Base-by-base conservation (phyloP, 2,888 invertebrate genomes). In the Cepaea hortensis region DNA sequence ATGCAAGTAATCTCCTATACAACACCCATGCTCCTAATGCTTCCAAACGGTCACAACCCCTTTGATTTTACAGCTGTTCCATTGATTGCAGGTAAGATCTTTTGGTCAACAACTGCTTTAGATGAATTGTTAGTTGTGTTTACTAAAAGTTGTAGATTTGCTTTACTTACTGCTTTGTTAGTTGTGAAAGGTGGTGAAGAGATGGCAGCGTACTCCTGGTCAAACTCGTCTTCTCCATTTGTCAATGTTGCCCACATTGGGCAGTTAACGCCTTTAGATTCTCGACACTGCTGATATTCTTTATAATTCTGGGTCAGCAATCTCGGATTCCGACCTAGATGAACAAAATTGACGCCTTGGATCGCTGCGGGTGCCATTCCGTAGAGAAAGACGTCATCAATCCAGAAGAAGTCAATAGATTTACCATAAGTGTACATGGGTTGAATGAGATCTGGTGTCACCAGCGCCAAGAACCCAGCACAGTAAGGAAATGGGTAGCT, bases 401-500 rank as follows among this genome's bases (percentile, higher is more conserved):
- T 86, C 86, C 86, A 86, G 61, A 86, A 86, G 75, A 86, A 86
- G 20, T 86, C 86, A 13, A 83, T 68, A 0, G 15, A 18, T 61
- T 86, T 86, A 3, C 75, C 81, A 9, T 55, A 20, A 11, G 62
- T 20, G 82, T 86, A 86, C 86, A 86, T 82, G 9, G 65, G 61
- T 11, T 55, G 50, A 48, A 86, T 72, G 0, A 86, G 50, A 76
- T 86, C 86, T 20, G 86, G 76, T 5, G 86, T 77, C 13, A 86
- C 77, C 0, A 81, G 23, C 3, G 55, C 77, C 23, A 86, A 77
- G 35, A 86, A 82, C 6, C 86, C 86, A 13, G 75, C 48, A 70
- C 86, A 86, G 81, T 86, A 86, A 15, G 81, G 86, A 55, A 86
- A 86, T 3, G 65, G 48, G 72, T 82, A 86, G 77, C 55, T 86